These are phyloP conservation scores for Lates japonicus DNA, from an alignment of 2,797 vertebrate genomes.

Conservation along the genomic window DNA sequence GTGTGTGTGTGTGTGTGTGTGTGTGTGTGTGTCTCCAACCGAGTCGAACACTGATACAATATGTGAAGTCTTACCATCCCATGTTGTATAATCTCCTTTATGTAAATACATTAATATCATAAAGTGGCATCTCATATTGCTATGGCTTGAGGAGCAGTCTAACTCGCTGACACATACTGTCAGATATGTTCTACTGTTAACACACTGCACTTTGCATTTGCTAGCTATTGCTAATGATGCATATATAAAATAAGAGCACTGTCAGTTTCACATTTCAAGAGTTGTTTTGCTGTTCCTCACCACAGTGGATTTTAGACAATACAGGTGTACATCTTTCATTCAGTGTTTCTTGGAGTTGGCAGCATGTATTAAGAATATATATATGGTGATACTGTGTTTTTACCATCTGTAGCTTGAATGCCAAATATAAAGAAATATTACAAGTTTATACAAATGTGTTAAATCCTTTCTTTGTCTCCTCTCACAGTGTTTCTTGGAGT, in stretches of 20 bases:
- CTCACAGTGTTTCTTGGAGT: constrained; percentile 76
- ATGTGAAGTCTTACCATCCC: not conserved
- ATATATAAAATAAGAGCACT: not conserved
- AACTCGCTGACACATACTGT: not conserved
- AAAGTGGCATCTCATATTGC: not conserved
- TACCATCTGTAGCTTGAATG: not conserved
- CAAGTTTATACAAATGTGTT: not conserved
- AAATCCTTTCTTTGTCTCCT: not conserved
- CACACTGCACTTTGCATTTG: not conserved
- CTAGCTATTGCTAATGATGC: not conserved
- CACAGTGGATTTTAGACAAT: not conserved
- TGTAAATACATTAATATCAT: not conserved
- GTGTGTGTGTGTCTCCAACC: not conserved
- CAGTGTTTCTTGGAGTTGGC: not conserved
- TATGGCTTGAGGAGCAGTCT: not conserved
- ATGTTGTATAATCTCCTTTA: not conserved
- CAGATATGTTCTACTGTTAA: not conserved
- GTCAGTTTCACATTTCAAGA: too few species aligned
- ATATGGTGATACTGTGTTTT: not conserved
- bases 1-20: constrained; percentile 1
- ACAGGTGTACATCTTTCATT: not conserved
- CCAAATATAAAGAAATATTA: not conserved
- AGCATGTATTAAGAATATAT: not conserved
- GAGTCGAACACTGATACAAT: constrained; percentile 8
- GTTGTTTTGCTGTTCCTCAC: not conserved